These are phyloP conservation scores for Cerastoderma edule DNA, from an alignment of 2,888 invertebrate species.

Conservation along the genomic window DNA sequence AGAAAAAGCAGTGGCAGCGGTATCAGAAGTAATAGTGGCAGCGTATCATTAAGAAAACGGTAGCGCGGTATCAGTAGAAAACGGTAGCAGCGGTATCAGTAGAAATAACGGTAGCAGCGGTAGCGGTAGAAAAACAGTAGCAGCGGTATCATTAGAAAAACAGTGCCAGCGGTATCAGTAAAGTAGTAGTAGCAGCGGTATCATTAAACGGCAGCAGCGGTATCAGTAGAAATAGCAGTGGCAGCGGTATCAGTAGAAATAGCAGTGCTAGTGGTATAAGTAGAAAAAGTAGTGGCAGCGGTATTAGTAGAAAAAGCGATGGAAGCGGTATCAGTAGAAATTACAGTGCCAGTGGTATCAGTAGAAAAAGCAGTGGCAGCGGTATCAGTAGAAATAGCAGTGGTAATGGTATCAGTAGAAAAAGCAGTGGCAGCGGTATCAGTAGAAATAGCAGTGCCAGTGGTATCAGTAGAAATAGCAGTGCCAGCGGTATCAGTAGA, in stretches of 20 bases:
- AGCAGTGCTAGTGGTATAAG: too few species aligned
- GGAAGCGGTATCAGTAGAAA: neutral
- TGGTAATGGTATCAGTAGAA: neutral
- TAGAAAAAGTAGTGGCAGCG: neutral
- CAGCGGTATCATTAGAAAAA: too few species aligned
- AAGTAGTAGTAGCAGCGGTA: neutral
- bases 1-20: too few species aligned
- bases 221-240: neutral
- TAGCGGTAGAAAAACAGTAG: too few species aligned
- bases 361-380: too few species aligned
- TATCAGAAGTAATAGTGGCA: neutral
- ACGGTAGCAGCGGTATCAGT: neutral
- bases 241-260: neutral
- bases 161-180: neutral
- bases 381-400: neutral
- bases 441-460: too few species aligned
- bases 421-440: too few species aligned
- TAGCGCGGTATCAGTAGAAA: neutral
- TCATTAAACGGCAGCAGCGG: too few species aligned
- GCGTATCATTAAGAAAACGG: neutral
- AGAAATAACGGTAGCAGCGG: neutral
- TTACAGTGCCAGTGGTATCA: neutral
- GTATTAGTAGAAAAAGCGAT: neutral
- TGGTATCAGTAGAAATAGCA: too few species aligned
- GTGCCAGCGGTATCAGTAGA: too few species aligned